Conservation (phyloP, 2,113 vertebrate genomes). For the Rhinopithecus roxellana region DNA sequence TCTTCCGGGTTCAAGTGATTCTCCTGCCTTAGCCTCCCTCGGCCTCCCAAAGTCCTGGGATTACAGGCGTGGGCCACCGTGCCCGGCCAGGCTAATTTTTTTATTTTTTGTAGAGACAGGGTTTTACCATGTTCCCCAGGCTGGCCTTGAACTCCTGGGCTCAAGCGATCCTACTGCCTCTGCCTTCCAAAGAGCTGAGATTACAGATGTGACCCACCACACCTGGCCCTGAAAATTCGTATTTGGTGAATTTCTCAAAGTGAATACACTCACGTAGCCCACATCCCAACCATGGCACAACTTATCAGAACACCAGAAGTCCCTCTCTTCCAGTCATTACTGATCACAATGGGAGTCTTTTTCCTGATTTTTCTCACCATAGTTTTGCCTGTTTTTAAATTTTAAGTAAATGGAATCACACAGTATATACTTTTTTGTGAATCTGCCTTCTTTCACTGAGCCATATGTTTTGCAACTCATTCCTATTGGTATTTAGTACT, state of each 20-base stretch:
- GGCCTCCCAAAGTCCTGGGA: too few relatives aligned
- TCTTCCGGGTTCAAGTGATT: too few relatives aligned
- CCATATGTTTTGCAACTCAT: not conserved
- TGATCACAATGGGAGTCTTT: not conserved
- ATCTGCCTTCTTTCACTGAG: not conserved
- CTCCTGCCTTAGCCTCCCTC: too few relatives aligned
- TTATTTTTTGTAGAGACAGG: too few relatives aligned
- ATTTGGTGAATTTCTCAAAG: not conserved
- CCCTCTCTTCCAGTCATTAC: not conserved
- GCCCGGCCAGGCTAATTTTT: too few relatives aligned
- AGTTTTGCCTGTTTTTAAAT: not conserved
- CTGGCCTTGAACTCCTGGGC: too few relatives aligned
- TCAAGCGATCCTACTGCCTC: too few relatives aligned
- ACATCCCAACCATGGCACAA: not conserved
- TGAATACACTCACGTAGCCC: not conserved
- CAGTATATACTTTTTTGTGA: not conserved
- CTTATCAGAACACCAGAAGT: not conserved
- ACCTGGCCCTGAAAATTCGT: not conserved
- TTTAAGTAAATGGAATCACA: conserved; percentile 30
- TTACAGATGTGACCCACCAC: too few relatives aligned
- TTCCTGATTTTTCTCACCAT: conserved; percentile 10
- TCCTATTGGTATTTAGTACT: not conserved
- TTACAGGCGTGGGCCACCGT: too few relatives aligned
- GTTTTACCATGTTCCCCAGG: too few relatives aligned
- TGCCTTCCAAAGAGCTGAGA: too few relatives aligned